Conservation (phyloP, 2,797 vertebrate genomes). For the Melanotaenia boesemani region DNA sequence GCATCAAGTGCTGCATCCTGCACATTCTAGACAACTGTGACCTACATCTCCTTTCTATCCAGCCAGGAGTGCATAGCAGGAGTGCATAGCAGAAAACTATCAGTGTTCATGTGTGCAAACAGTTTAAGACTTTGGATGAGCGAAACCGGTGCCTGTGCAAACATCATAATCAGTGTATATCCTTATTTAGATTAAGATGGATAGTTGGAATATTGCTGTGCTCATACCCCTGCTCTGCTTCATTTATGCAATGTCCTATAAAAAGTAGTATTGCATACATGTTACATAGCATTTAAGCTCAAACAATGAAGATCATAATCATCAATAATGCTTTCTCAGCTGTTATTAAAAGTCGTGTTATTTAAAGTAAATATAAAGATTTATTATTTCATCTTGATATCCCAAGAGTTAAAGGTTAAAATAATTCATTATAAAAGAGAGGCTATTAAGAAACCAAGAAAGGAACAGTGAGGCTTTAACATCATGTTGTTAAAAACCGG, state of each 20-base stretch:
- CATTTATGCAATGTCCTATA: not conserved
- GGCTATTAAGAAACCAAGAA: constrained; percentile 73
- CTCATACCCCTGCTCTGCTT: not conserved
- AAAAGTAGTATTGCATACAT: not conserved
- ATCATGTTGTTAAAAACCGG: constrained; percentile 72
- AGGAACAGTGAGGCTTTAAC: constrained; percentile 82
- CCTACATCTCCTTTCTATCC: not conserved
- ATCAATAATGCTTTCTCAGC: constrained; percentile 57
- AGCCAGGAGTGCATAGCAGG: not conserved
- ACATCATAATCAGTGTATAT: not conserved
- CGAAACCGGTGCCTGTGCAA: not conserved
- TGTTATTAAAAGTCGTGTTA: constrained; percentile 77
- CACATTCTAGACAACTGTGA: not conserved
- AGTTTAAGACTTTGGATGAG: not conserved
- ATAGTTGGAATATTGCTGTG: not conserved
- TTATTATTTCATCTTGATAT: constrained; percentile 88
- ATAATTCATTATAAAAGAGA: constrained; percentile 87
- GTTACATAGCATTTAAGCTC: not conserved
- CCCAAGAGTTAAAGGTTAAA: constrained; percentile 88
- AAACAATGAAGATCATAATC: constrained; percentile 65
- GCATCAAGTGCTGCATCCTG: not conserved
- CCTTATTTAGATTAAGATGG: constrained; percentile 1
- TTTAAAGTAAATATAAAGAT: constrained; percentile 74
- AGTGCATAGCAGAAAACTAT: not conserved
- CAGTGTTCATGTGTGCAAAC: not conserved